phyloP scores from a whole-genome alignment of 2,888 invertebrate species.

The Andrena minutula region DNA sequence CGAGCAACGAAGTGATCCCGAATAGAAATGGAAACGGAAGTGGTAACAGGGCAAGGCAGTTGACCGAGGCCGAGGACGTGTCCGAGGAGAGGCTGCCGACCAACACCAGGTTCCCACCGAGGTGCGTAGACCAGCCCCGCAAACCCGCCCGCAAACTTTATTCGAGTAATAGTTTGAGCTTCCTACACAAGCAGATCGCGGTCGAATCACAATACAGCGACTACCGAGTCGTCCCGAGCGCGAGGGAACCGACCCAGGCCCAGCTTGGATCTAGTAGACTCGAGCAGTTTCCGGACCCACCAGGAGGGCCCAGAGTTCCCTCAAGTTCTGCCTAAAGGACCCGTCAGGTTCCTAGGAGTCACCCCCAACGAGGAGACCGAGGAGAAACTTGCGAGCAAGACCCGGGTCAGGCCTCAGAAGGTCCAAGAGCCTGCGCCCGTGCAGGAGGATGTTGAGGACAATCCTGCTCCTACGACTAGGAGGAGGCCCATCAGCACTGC shows the following conservation, averaged over 20 bases:
- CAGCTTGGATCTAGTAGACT: constrained; percentile 92
- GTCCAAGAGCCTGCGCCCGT: constrained; percentile 78
- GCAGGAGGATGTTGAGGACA: constrained; percentile 71
- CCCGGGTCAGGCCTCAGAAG: constrained; percentile 76
- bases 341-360: constrained; percentile 87
- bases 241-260: constrained; percentile 87
- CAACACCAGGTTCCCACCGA: constrained; percentile 94
- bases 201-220: constrained; percentile 82
- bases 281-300: constrained; percentile 93
- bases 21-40: constrained; percentile 85
- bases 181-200: constrained; percentile 76
- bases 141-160: not conserved
- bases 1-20: constrained; percentile 89
- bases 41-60: constrained; percentile 85
- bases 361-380: constrained; percentile 86
- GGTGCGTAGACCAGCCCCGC: constrained; percentile 63
- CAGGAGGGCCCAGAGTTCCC: constrained; percentile 87
- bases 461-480: constrained; percentile 80
- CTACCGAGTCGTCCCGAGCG: constrained; percentile 80
- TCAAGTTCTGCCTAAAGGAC: constrained; percentile 86
- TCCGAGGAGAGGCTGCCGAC: constrained; percentile 89
- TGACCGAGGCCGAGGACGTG: constrained; percentile 80
- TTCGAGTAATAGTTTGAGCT: not conserved
- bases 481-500: constrained; percentile 84
- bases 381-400: constrained; percentile 74